Base-by-base conservation (phyloP, 2,113 vertebrate species). In the Lonchura striata region DNA sequence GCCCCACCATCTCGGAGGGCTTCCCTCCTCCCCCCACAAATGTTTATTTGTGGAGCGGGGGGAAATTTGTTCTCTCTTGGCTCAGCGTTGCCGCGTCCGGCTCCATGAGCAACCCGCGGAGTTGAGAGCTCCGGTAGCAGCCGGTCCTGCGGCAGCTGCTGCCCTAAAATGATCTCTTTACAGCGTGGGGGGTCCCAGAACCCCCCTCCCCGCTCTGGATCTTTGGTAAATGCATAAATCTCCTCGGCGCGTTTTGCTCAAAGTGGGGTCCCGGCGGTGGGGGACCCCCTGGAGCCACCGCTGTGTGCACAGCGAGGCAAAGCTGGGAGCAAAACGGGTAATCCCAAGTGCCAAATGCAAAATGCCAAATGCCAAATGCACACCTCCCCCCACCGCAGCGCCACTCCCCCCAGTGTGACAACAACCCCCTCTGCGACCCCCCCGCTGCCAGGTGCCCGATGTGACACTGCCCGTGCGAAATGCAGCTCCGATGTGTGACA, bases 241-340 rank as follows among this genome's bases (percentile, higher is more conserved):
- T 31, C 46, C 31, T 80, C 21, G 18, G 24, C 15, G 1, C 0
- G 1, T n/a, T 15, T 3, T 0, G 10, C 59, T 42, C 8, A 0
- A 20, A 74, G 30, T 1, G 37, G 22, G 15, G 9, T 16, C 24
- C 68, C 3, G 5, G 63, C 16, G 1, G 7, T 2, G 9, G 10
- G 50, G 24, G 9, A 12, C 11, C 24, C 47, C 65, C 8, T 2
- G 5, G 44, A 17, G 59, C 42, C 47, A 1, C 2, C 2, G 0
- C 47, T 12, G 47, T 6, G 33, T 2, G 35, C 63, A 3, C 35
- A 44, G 64, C 0, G 46, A 10, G 39, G 59, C 21, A 20, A 70
- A 74, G 21, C 42, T 3, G 41, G 35, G 14, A 56, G 82, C 72
- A 23, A 46, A 87, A 24, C 10, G 33, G 14, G 11, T 42, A 50